Conservation (phyloP, 2,113 vertebrate species). For the Odobenus rosmarus region DNA sequence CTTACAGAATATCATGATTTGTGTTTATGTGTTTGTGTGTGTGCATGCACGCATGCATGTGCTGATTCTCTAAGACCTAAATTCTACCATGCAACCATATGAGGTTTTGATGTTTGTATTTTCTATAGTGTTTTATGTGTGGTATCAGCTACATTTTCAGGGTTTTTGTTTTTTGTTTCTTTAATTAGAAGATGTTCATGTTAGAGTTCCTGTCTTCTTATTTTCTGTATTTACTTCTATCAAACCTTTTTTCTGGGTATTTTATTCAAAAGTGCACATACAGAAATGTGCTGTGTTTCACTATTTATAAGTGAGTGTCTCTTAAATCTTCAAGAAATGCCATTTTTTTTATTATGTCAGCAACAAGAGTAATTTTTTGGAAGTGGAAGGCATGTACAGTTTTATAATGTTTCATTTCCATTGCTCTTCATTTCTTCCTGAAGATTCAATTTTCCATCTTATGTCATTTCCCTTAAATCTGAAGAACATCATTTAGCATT, state of each 20-base stretch:
- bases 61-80: background rate
- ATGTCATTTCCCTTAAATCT: background rate
- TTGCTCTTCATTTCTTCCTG: background rate
- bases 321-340: background rate
- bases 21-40: background rate
- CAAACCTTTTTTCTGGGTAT: background rate
- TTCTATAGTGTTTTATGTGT: background rate
- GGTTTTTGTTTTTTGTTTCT: background rate
- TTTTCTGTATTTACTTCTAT: background rate
- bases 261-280: background rate
- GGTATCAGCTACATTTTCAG: background rate
- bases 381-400: background rate
- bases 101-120: background rate
- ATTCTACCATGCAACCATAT: background rate
- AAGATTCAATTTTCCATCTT: background rate
- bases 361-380: background rate
- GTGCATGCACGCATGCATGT: background rate
- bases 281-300: background rate
- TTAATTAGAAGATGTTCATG: background rate
- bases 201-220: background rate
- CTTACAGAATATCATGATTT: background rate
- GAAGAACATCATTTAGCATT: background rate
- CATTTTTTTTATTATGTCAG: conserved; percentile 12
- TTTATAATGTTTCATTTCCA: background rate
- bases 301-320: background rate